Base-by-base conservation (phyloP, 2,113 vertebrate genomes). In the Arvicanthis niloticus region DNA sequence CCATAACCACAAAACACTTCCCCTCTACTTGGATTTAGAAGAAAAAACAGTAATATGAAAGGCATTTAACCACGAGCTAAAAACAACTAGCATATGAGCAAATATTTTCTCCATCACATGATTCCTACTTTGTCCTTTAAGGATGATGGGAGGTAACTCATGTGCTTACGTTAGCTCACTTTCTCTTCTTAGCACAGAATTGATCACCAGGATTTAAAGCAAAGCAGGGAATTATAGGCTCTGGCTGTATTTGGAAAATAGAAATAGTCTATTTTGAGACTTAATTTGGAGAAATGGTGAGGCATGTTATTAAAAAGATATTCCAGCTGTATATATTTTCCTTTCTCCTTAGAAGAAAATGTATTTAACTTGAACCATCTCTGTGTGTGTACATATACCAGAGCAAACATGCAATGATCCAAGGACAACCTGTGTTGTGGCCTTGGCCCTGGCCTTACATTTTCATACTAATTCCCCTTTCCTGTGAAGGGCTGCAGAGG, bases 221-320 rank as follows among this genome's bases (percentile, higher is more conserved):
- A 82, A 86, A 81, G 15, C 88, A 42, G 31, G 88, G 88, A 95
- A 95, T 77, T 62, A 89, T 4, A 95, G 84, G 45, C 29, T 84
- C 26, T n/a, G 81, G 15, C 24, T 84, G 16, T 48, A 42, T 88
- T 84, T 91, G 60, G 58, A 70, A 97, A 91, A 81, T 0, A 93
- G 76, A 85, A 86, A 45, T 45, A 45, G 62, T 58, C n/a, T 81
- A 89, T 5, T 75, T 84, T 91, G 60, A 86, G 40, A 53, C 22
- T 96, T 53, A 65, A n/a, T 97, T n/a, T 94, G 68, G 60, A 88
- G 76, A 92, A 93, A 90, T 45, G n/a, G 56, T 88, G 81, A 80
- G 34, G 60, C 58, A 81, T 7, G 22, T 53, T 62, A 73, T 40
- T 82, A 40, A 29, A 60, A 60, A 62, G n/a, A 62, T 31, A 42